Base-by-base conservation (phyloP, 1,140 invertebrate species). In the Carposina sasakii region DNA sequence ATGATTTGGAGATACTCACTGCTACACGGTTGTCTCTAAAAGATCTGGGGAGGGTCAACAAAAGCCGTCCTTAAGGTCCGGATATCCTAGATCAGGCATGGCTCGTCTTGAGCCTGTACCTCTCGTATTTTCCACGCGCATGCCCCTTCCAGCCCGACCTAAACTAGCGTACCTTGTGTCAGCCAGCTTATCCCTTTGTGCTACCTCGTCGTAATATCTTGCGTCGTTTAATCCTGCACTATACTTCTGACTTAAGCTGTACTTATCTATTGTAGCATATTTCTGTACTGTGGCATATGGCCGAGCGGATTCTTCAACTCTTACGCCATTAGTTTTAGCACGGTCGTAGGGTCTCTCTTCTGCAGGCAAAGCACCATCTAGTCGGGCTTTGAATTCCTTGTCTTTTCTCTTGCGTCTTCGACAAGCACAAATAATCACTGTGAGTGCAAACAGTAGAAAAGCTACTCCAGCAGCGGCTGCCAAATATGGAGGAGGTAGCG, bases 41-140 rank as follows among this genome's bases (percentile, higher is more conserved):
- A 86, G 76, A 59, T 88, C 88, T 68, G 86, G 87, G 72, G 87
- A 86, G 85, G 89, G 90, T 92, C 90, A 92, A 91, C 90, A 91
- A 77, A 91, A 89, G 69, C 88, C 89, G 69, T 91, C 90, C 75
- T 91, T 91, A 41, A 89, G 87, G 52, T 91, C 89, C 56, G 89
- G 87, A 67, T 90, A 90, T 52, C 77, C 76, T 45, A 81, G 60
- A 57, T 84, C 81, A 81, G 83, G 81, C 87, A 89, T 85, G 63
- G 86, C 66, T 85, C 85, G 70, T 78, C 87, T 82, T 63, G 72
- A 82, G 44, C 75, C 71, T 20, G 67, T 72, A 13, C 71, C 68
- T 57, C 76, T 67, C 37, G 68, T 63, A 47, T 67, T 75, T 46
- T 83, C 76, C 13, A 52, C 57, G 52, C 84, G 71, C 41, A 63